phyloP scores from a whole-genome alignment of 2,797 vertebrate genomes.

The Mergus octosetaceus region DNA sequence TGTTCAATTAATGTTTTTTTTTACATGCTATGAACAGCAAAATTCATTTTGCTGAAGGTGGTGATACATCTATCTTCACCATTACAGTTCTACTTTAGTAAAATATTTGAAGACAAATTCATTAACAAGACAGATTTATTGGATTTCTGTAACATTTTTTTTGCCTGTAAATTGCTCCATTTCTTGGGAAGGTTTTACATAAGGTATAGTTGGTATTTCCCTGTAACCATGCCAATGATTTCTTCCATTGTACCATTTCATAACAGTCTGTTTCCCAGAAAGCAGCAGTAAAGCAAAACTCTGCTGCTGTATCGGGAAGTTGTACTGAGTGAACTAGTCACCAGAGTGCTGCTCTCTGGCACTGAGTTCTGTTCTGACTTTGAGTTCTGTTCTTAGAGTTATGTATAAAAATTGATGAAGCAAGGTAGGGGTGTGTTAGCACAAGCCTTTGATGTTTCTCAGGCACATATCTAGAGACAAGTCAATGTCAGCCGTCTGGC shows the following conservation, averaged over 20 bases:
- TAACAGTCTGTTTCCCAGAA: neutral
- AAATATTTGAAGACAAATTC: neutral
- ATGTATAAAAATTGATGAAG: neutral
- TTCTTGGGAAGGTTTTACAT: neutral
- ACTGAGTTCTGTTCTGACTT: too few species aligned
- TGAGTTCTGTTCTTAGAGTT: neutral
- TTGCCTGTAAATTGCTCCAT: neutral
- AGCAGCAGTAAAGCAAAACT: neutral
- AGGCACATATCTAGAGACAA: neutral
- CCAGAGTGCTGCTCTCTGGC: neutral
- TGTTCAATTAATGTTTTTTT: neutral
- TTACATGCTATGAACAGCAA: neutral
- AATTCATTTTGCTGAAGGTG: neutral
- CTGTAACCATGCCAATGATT: neutral
- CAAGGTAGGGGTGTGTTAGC: neutral
- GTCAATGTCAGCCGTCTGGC: neutral
- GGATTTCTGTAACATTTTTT: neutral
- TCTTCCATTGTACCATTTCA: neutral
- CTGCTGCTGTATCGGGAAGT: neutral
- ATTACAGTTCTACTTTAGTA: neutral
- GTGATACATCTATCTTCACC: neutral
- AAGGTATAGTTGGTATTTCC: neutral
- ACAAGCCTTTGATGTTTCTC: neutral
- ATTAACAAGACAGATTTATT: neutral
- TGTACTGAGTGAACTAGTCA: neutral